Base-by-base conservation (phyloP, 2,888 invertebrate species). In the Pherbina coryleti region DNA sequence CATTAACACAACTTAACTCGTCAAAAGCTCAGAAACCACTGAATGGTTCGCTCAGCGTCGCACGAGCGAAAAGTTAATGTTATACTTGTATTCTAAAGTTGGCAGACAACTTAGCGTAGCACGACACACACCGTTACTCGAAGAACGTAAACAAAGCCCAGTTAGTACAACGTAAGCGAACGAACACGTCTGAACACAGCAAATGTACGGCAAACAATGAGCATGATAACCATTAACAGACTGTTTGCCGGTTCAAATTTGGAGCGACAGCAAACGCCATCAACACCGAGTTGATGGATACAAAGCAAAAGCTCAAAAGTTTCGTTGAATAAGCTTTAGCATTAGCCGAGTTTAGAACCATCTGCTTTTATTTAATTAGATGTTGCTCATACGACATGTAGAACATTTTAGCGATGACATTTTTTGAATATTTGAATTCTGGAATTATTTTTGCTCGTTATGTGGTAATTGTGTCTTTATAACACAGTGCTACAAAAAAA, bases 11-110 rank as follows among this genome's bases (percentile, higher is more conserved):
- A 85, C 85, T 84, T 81, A 55, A 82, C 83, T 80, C 79, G 80
- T 80, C 83, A 79, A 84, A 83, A 85, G 84, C 86, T 84, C 75
- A 80, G 75, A 80, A 75, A 81, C 82, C 79, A 85, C 82, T 85
- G 82, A 85, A 51, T 14, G 11, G 11, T 14, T 22, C n/a, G 66
- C 22, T 14, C 28, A 28, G 17, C 62, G 8, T 17, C 25, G 19
- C 31, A 28, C 14, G 62, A 37, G 5, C 14, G 3, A 17, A 19
- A 55, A 22, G n/a, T 55, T 19, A 55, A 3, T 55, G 64, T n/a
- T 64, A 64, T 34, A 31, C 64, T n/a, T 64, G 34, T 34, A 31
- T 34, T 28, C n/a, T n/a, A n/a, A 31, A 64, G 14, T 31, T n/a
- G 22, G 14, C 14, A 11, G 31, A n/a, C n/a, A 31, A n/a, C n/a